Evolutionary conservation across 2,113 vertebrate species (phyloP), one percentile per base, ranked within the genome.

Genomic region (Leucopsar rothschildi): DNA sequence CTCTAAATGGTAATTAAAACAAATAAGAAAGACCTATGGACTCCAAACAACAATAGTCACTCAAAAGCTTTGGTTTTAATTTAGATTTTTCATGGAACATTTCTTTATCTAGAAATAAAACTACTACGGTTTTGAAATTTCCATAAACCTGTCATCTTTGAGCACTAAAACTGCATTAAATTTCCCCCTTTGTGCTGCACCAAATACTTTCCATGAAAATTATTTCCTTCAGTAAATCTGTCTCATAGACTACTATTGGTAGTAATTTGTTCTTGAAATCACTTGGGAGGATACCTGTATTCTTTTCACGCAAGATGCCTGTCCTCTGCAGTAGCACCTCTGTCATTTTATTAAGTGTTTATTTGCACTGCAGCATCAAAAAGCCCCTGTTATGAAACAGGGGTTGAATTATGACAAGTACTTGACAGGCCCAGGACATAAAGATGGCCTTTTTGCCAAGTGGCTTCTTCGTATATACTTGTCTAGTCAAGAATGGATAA

Each of bases 231-330:
- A 40, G 47, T 88, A 78, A 90, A 86, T 39, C 60, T 88, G 35
- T 81, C 76, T 90, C 25, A 1, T 47, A 70, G 76, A 29, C 72
- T 71, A 22, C 47, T 81, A 20, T 56, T 56, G 35, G n/a, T 87
- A 78, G 61, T 70, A 84, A 94, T 81, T 90, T 81, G 25, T 81
- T 92, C 61, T 75, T 78, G 47, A 91, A 94, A 90, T 91, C 37
- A 44, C 60, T 47, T 60, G 81, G 45, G 83, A 70, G 57, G 52
- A 66, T 57, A 72, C 52, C 63, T 73, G 35, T 53, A 63, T 69
- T 90, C 50, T 50, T 82, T 82, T 40, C 59, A 77, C 0, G 0
- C 31, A 69, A 65, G 42, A 35, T 90, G 61, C 65, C 39, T 89
- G 53, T 89, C 45, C 49, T 86, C 59, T 61, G 25, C 61, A 56